Conservation (phyloP, 2,888 invertebrate species). For the Synanthedon formicaeformis region DNA sequence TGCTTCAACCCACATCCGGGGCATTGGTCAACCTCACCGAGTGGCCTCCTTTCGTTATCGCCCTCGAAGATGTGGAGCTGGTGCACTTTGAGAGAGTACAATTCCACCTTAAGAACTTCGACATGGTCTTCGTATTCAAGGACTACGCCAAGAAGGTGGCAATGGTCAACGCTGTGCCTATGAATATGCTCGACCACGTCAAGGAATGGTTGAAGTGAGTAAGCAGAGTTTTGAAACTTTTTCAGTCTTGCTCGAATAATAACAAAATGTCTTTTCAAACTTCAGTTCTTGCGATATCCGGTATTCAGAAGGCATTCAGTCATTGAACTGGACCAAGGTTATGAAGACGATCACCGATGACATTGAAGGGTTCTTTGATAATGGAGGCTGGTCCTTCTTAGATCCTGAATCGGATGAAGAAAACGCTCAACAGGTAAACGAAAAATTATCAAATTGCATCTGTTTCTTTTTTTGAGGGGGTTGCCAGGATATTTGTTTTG, state of each 20-base stretch:
- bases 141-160: slow-evolving; percentile 94
- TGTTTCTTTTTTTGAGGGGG: no score
- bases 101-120: slow-evolving; percentile 98
- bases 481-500: no score
- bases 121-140: slow-evolving; percentile 99
- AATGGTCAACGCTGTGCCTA: slow-evolving; percentile 99
- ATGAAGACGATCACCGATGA: slow-evolving; percentile 99
- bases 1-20: slow-evolving; percentile 97
- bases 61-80: slow-evolving; percentile 96
- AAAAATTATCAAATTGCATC: no score
- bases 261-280: slow-evolving; percentile 6
- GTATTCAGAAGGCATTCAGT: slow-evolving; percentile 98
- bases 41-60: slow-evolving; percentile 99
- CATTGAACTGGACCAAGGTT: slow-evolving; percentile 98
- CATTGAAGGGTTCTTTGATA: slow-evolving; percentile 98
- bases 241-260: not conserved
- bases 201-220: slow-evolving; percentile 99
- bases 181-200: slow-evolving; percentile 98
- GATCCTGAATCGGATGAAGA: slow-evolving; percentile 93
- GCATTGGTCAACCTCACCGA: slow-evolving; percentile 97
- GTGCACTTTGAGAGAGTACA: slow-evolving; percentile 99
- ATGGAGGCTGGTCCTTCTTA: slow-evolving; percentile 98
- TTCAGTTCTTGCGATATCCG: slow-evolving; percentile 94
- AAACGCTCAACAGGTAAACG: slow-evolving; percentile 38
- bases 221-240: not conserved